Conservation (phyloP, 64 coral and sea anemone genomes). For the Orbicella faveolata region DNA sequence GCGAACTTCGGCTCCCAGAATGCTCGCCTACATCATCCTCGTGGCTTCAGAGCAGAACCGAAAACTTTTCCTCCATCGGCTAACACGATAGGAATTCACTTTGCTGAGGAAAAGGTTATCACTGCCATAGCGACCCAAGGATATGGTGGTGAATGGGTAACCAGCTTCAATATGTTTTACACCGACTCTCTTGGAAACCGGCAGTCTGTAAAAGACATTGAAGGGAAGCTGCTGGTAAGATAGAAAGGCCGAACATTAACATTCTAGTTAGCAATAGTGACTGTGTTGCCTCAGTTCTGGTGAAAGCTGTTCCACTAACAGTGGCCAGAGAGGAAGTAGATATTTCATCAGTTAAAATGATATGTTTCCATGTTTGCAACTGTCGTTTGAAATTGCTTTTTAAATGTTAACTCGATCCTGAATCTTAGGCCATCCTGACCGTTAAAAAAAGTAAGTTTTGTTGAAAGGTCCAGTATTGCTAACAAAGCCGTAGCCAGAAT, state of each 20-base stretch:
- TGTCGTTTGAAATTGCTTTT: too few relatives aligned
- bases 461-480: too few relatives aligned
- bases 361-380: too few relatives aligned
- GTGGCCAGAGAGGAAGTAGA: too few relatives aligned
- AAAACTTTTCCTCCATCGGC: neutral
- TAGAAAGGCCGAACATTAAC: neutral
- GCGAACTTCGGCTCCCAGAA: constrained; percentile 10
- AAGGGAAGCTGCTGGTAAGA: constrained; percentile 42
- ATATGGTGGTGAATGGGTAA: constrained; percentile 57
- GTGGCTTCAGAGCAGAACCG: neutral
- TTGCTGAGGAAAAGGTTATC: constrained; percentile 18
- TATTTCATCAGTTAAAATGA: too few relatives aligned
- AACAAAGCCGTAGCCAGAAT: too few relatives aligned
- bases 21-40: neutral
- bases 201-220: neutral
- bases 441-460: too few relatives aligned
- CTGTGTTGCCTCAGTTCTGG: neutral
- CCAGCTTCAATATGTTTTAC: constrained; percentile 41
- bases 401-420: too few relatives aligned
- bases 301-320: too few relatives aligned
- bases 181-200: neutral
- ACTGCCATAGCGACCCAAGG: constrained; percentile 56
- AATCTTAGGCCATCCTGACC: too few relatives aligned
- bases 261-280: neutral
- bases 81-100: constrained; percentile 29